Conservation (phyloP, 2,113 vertebrate genomes). For the Gallinago jamesoni region DNA sequence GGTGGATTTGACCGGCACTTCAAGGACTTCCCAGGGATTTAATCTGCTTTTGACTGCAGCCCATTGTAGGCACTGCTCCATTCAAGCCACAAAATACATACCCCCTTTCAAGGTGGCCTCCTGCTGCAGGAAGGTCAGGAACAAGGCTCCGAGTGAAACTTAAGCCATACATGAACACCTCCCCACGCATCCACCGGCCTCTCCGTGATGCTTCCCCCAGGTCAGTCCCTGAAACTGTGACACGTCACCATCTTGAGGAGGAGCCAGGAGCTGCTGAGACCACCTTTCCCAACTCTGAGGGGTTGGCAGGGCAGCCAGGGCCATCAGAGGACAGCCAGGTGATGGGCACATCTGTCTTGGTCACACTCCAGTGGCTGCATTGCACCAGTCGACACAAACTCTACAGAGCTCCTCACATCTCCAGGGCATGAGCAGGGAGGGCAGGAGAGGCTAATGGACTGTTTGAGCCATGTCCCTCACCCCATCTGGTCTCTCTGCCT, state of each 20-base stretch:
- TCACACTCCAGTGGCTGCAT: neutral
- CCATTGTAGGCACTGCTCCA: neutral
- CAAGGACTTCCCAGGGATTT: neutral
- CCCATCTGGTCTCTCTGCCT: neutral
- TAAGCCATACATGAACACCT: neutral
- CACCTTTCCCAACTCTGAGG: rapidly evolving
- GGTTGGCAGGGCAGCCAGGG: neutral
- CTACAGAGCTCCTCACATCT: neutral
- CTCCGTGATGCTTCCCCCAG: neutral
- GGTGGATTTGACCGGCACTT: neutral
- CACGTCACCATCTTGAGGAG: neutral
- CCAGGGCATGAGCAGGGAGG: neutral
- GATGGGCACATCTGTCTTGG: neutral
- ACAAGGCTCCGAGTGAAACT: neutral
- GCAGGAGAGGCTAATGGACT: neutral
- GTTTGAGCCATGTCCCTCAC: neutral
- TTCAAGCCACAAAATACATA: neutral
- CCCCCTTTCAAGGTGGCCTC: neutral
- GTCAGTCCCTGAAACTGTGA: neutral
- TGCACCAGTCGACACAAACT: neutral
- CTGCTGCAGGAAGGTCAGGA: neutral
- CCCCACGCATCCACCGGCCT: rapidly evolving
- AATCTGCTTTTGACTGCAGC: neutral
- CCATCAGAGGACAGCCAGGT: neutral
- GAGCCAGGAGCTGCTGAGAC: neutral